Evolutionary conservation across 2,113 vertebrate genomes (phyloP), one percentile per base, ranked within the genome.

Genomic region (Nerophis lumbriciformis): DNA sequence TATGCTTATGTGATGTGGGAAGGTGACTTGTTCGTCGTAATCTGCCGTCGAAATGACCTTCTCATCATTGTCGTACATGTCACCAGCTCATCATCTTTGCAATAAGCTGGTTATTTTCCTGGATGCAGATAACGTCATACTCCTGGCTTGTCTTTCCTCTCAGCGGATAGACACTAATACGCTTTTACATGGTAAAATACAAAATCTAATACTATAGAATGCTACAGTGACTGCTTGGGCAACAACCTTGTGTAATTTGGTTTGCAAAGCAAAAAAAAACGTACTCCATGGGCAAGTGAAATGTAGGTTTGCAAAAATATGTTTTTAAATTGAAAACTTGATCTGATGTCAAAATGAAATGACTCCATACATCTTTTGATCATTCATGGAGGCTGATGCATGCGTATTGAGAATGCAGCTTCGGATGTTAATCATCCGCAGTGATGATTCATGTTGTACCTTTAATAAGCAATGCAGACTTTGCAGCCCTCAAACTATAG

Each of bases 31-130:
- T 44, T 58, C 48, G 62, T 60, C 15, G 77, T 79, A 79, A 69
- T 80, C 78, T 70, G 72, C 72, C 66, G 35, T 76, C 77, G 80
- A 77, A 76, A 82, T 84, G 82, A 82, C 69, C 72, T 65, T 14
- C 66, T 51, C 67, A 61, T 65, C 69, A 70, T 76, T 66, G 63
- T 80, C 75, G 44, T 71, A 64, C 64, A 72, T 75, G 79, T 78
- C 14, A 59, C 81, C 53, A 44, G 65, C 73, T 72, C 79, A 79
- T 85, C 70, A 53, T 80, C 77, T 66, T 57, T 37, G 35, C 59
- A 55, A 65, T 81, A 81, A 81, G 67, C 72, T 65, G 70, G 78
- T 80, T 78, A 79, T 80, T 77, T 66, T 61, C 61, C 44, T 13
- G 11, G 37, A 63, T 57, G 58, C 69, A 48, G 79, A 77, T 78